Conservation (phyloP, 2,113 vertebrate genomes). For the Megaleporinus macrocephalus region DNA sequence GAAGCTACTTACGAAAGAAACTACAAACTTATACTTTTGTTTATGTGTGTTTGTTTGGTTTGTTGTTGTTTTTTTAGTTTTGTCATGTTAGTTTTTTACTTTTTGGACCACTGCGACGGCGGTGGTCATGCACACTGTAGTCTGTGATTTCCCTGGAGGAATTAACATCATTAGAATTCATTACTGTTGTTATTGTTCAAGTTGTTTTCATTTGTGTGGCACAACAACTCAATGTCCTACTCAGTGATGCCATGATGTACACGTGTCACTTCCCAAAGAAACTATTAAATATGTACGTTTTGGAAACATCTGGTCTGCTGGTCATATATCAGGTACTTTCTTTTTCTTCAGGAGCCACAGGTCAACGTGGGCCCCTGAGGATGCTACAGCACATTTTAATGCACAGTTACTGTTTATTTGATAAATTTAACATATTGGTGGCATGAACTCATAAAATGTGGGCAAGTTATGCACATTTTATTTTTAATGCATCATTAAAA, state of each 20-base stretch:
- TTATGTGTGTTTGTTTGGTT: constrained; percentile 49
- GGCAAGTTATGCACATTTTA: too few species aligned
- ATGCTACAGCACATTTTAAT: too few species aligned
- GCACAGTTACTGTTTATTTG: too few species aligned
- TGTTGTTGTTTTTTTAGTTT: constrained; percentile 45
- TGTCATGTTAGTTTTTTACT: constrained; percentile 53
- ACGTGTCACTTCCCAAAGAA: constrained; percentile 32
- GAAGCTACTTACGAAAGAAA: constrained; percentile 16
- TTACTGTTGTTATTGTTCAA: constrained; percentile 28
- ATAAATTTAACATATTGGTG: too few species aligned
- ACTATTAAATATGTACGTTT: constrained; percentile 20
- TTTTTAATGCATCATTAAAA: too few species aligned
- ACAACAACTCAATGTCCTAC: constrained; percentile 10
- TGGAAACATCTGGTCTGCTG: background rate
- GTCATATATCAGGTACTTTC: background rate
- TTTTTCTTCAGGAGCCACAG: too few species aligned
- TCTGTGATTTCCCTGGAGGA: constrained; percentile 52
- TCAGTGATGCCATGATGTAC: constrained; percentile 13
- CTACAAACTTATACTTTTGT: constrained; percentile 34
- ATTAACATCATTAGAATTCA: constrained; percentile 13
- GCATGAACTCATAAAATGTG: too few species aligned
- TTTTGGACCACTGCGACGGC: constrained; percentile 16
- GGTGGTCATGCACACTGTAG: constrained; percentile 21
- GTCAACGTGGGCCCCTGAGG: too few species aligned
- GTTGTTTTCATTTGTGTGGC: constrained; percentile 30